Evolutionary conservation across 2,797 vertebrate species (phyloP), one percentile per base, ranked within the genome.

Genomic region (Acestrorhynchus altus): DNA sequence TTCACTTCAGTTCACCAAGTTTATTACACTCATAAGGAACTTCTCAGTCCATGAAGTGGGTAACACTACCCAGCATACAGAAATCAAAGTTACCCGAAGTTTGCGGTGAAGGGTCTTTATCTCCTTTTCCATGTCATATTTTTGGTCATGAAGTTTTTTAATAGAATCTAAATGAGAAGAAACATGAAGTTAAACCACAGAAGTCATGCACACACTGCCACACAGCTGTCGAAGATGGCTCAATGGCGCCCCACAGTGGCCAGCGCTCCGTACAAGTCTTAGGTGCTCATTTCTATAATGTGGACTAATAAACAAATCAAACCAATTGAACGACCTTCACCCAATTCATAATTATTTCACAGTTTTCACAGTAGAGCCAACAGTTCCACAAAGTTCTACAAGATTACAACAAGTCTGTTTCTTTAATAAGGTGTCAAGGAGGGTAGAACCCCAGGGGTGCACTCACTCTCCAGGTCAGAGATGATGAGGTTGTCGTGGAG

Each of bases 401-500:
- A n/a, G n/a, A n/a, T n/a, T n/a, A 26, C 20, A 60, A n/a, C n/a
- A n/a, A n/a, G 31, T 35, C 31, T 8, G 2, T 8, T 1, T 51
- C 4, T 51, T 5, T 4, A 51, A 12, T n/a, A 12, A 16, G 1
- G 1, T 28, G 24, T 57, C 13, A 15, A 5, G 1, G 24, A 12
- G 31, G 10, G 26, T 22, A 40, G 9, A 1, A 46, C 12, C 44
- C 24, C 42, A 9, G 26, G 5, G 31, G 16, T 11, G 20, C 15
- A 93, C 95, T 95, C 86, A 96, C 95, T 95, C 86, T 96, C 95
- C 56, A 96, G 81, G 79, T 96, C 95, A 0, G 95, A 94, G 80
- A 96, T 94, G 59, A 95, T 93, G 83, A 96, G 95, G 85, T 96
- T 95, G 86, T 96, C 95, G 0, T 96, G 95, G 35, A 96, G 94